Conservation (phyloP, 1,140 invertebrate genomes). For the Lethocerus indicus region DNA sequence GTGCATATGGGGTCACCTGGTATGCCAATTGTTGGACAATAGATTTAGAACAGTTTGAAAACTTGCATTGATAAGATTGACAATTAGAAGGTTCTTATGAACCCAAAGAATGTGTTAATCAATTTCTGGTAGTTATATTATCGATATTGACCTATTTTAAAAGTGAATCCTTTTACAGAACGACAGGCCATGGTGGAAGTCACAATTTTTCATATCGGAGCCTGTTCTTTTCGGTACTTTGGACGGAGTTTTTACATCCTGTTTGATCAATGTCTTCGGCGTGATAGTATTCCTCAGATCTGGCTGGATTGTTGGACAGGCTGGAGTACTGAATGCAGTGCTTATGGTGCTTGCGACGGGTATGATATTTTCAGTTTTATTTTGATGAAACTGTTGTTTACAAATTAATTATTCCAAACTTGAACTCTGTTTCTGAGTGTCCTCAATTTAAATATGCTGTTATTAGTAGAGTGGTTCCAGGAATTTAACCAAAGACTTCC, state of each 20-base stretch:
- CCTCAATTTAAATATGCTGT: too few relatives aligned
- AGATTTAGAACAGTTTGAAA: too few relatives aligned
- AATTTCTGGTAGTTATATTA: not conserved
- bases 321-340: slow-evolving; percentile 74
- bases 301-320: slow-evolving; percentile 93
- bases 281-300: slow-evolving; percentile 91
- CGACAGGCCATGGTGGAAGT: slow-evolving; percentile 77
- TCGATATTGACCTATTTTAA: not conserved
- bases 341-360: slow-evolving; percentile 75
- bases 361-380: slow-evolving; percentile 22
- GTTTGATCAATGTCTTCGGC: slow-evolving; percentile 92
- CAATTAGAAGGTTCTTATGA: not conserved
- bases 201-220: slow-evolving; percentile 83
- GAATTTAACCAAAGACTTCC: too few relatives aligned
- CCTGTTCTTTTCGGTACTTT: slow-evolving; percentile 91
- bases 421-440: too few relatives aligned
- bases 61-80: too few relatives aligned
- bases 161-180: slow-evolving; percentile 33
- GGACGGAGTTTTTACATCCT: slow-evolving; percentile 91
- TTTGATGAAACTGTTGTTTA: not conserved
- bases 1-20: not conserved
- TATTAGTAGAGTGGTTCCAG: too few relatives aligned
- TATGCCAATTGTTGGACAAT: too few relatives aligned
- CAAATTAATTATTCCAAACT: too few relatives aligned
- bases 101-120: not conserved